Evolutionary conservation across 2,797 vertebrate genomes (phyloP).

Genomic region (Florisuga fusca): DNA sequence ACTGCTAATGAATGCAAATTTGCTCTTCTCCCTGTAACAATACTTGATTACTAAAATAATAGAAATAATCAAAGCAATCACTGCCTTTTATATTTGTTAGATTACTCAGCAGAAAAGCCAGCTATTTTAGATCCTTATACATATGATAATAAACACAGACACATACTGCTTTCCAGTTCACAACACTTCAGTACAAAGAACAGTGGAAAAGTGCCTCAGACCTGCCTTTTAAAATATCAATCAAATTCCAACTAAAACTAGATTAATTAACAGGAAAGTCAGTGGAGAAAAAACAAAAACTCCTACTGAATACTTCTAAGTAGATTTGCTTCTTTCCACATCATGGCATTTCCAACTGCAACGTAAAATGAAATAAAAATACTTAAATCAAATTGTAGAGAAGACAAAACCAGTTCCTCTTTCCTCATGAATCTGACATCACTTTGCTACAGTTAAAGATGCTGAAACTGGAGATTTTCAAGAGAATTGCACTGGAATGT

Average conservation of each 20-base stretch:
- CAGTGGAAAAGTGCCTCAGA: constrained; percentile 27
- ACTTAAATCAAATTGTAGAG: background rate
- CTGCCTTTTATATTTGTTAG: background rate
- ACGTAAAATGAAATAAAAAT: background rate
- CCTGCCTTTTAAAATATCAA: background rate
- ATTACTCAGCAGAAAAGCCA: background rate
- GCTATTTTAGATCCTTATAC: background rate
- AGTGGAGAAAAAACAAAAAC: background rate
- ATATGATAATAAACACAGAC: constrained; percentile 20
- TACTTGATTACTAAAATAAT: background rate
- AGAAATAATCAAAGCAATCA: background rate
- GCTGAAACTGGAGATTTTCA: background rate
- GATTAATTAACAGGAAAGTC: constrained; percentile 43
- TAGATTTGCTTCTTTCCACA: constrained; percentile 4
- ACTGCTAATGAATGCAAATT: background rate
- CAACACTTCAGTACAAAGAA: background rate
- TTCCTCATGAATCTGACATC: background rate
- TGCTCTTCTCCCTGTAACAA: background rate
- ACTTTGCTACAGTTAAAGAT: background rate
- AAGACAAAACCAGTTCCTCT: background rate
- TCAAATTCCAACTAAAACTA: constrained; percentile 30
- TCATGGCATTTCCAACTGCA: background rate
- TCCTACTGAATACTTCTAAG: background rate
- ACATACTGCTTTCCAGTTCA: background rate
- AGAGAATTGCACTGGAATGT: background rate